Conservation (phyloP, 2,888 invertebrate species). For the Molorchus minor region DNA sequence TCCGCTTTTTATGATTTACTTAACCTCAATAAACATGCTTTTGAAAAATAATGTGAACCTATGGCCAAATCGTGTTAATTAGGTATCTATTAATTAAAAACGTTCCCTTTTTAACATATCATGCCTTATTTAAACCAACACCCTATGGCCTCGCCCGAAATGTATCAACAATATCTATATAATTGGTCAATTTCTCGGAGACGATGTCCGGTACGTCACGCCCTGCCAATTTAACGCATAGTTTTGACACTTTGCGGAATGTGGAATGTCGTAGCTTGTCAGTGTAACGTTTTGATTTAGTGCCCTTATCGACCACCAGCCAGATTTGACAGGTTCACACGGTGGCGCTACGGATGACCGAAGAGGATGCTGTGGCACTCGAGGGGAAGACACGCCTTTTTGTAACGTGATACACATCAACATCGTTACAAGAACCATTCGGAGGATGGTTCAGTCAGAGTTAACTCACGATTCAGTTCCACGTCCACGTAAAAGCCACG, state of each 20-base stretch:
- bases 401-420: slow-evolving; percentile 6
- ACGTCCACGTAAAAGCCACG: too few relatives aligned
- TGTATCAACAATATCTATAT: too few relatives aligned
- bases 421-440: not conserved
- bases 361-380: slow-evolving; percentile 9
- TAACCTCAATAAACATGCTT: too few relatives aligned
- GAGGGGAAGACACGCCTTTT: slow-evolving; percentile 4
- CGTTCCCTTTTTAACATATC: not conserved
- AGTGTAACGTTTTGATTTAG: slow-evolving; percentile 38
- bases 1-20: too few relatives aligned
- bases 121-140: not conserved
- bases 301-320: slow-evolving; percentile 9
- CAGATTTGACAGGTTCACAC: slow-evolving; percentile 40
- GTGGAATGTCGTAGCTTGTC: slow-evolving; percentile 23
- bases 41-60: too few relatives aligned
- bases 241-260: slow-evolving; percentile 31
- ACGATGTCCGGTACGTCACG: slow-evolving; percentile 29
- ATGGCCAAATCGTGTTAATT: too few relatives aligned
- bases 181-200: slow-evolving; percentile 39
- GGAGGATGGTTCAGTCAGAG: not conserved
- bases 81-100: too few relatives aligned
- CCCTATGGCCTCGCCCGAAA: slow-evolving; percentile 1
- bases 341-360: slow-evolving; percentile 36
- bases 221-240: slow-evolving; percentile 22
- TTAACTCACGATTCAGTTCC: too few relatives aligned